Base-by-base conservation (phyloP, 64 coral and sea anemone genomes). In the Montipora sp. region DNA sequence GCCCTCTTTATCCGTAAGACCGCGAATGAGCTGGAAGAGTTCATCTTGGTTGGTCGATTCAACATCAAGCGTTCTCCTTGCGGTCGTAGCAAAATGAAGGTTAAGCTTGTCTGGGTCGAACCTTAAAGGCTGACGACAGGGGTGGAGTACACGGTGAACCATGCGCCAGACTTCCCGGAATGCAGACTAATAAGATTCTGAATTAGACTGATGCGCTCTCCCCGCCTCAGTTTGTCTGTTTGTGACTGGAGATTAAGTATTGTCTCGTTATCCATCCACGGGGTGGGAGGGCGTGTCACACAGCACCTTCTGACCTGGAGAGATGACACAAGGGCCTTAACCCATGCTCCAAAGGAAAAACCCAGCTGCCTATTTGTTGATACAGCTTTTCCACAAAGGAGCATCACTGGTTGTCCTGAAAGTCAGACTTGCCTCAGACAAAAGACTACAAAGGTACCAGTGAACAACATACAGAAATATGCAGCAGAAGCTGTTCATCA, bases 41-140 rank as follows among this genome's bases (percentile, higher is more conserved):
- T n/a, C n/a, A n/a, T n/a, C n/a, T n/a, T n/a, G n/a, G n/a, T 55
- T 53, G 51, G 69, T 81, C 0, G 77, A 77, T 81, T 77, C 66
- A 80, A 79, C 78, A 90, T 80, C 80, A 61, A 90, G 61, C 61
- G 78, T 90, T 50, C 77, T 77, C 79, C 77, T 81, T 73, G 90
- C 90, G 82, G 80, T 86, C 57, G 80, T 47, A 61, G 58, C 82
- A 86, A 92, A 92, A 57, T 92, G 82, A 60, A 81, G 80, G 51
- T 92, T 92, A 57, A 92, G 79, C 82, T 92, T 81, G n/a, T 92
- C 90, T 83, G 90, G 72, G 27, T 92, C 70, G 45, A 83, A 81
- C 45, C 81, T 76, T 73, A 92, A 71, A 83, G 69, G 90, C 82
- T 92, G 80, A 5, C 20, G 72, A 51, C 59, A 74, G 20, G 73